phyloP scores from a whole-genome alignment of 1,140 invertebrate genomes.

The Pseudomyrmex pallidus region DNA sequence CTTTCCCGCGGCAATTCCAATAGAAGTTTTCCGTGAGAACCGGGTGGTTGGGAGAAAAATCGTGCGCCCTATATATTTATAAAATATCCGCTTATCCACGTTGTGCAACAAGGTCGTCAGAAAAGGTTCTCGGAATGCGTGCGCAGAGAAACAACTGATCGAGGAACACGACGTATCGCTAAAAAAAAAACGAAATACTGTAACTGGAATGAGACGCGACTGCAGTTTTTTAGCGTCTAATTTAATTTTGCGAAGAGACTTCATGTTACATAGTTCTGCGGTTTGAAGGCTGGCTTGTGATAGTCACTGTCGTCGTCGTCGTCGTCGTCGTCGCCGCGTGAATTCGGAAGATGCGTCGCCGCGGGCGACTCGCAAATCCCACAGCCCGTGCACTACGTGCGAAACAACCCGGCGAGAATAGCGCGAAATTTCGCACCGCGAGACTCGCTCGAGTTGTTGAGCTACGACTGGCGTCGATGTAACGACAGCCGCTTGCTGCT shows the following conservation, averaged over 20 bases:
- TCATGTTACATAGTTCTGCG: neutral
- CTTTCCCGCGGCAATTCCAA: slow-evolving; percentile 8
- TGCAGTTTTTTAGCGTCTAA: slow-evolving; percentile 2
- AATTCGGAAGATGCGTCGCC: slow-evolving; percentile 23
- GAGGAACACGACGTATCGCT: slow-evolving; percentile 3
- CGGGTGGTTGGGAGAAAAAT: slow-evolving; percentile 22
- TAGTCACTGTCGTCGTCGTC: neutral
- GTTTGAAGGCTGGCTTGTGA: neutral
- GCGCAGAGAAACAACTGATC: neutral
- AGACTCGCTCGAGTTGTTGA: slow-evolving; percentile 43
- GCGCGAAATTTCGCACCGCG: slow-evolving; percentile 54
- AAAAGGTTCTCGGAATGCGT: slow-evolving; percentile 7
- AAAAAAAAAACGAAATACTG: neutral
- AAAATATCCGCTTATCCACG: slow-evolving; percentile 1
- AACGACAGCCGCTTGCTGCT: neutral
- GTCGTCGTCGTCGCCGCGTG: neutral
- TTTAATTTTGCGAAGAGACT: slow-evolving; percentile 41
- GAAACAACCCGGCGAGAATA: slow-evolving; percentile 42
- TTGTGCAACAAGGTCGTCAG: slow-evolving; percentile 22
- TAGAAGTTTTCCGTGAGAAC: slow-evolving; percentile 33
- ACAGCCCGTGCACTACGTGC: slow-evolving; percentile 1
- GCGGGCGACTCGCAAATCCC: slow-evolving; percentile 34
- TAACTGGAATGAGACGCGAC: neutral
- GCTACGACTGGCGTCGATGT: slow-evolving; percentile 21
- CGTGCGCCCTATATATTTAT: slow-evolving; percentile 7